These are phyloP conservation scores for Centropus unirufus DNA, from an alignment of 2,113 vertebrate genomes.

Conservation along the genomic window DNA sequence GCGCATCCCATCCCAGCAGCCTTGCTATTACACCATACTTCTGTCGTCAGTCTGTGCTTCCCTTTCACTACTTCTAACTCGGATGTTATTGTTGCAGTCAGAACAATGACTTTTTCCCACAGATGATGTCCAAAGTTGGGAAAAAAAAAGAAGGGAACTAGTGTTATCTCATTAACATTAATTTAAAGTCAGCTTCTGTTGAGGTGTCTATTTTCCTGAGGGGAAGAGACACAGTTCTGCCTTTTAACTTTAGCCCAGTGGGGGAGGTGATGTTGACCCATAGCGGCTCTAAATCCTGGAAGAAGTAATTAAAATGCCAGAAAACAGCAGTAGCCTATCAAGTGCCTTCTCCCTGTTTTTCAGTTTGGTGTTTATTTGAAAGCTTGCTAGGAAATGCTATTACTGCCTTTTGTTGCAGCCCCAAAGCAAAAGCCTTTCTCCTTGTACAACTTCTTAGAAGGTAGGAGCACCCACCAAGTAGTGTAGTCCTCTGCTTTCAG, in stretches of 20 bases:
- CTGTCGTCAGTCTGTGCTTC: not conserved
- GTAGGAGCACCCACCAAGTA: not conserved
- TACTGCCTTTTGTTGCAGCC: not conserved
- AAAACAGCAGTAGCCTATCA: not conserved
- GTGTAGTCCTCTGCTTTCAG: not conserved
- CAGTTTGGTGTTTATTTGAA: not conserved
- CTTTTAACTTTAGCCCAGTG: not conserved
- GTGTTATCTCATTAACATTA: not conserved
- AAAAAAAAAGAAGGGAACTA: not conserved
- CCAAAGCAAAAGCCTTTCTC: not conserved
- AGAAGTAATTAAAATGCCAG: not conserved
- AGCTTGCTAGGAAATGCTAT: not conserved
- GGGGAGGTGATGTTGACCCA: rapidly evolving
- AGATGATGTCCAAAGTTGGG: not conserved
- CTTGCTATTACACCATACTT: not conserved
- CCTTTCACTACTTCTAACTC: not conserved
- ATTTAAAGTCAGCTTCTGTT: not conserved
- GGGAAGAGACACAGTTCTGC: not conserved
- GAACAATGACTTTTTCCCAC: not conserved
- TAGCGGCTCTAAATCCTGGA: not conserved
- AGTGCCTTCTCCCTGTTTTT: rapidly evolving
- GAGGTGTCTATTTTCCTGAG: not conserved
- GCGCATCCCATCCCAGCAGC: not conserved
- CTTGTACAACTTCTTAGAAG: not conserved
- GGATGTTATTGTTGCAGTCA: not conserved